phyloP scores from a whole-genome alignment of 1,140 invertebrate genomes.

The Drosophila kepulauana region DNA sequence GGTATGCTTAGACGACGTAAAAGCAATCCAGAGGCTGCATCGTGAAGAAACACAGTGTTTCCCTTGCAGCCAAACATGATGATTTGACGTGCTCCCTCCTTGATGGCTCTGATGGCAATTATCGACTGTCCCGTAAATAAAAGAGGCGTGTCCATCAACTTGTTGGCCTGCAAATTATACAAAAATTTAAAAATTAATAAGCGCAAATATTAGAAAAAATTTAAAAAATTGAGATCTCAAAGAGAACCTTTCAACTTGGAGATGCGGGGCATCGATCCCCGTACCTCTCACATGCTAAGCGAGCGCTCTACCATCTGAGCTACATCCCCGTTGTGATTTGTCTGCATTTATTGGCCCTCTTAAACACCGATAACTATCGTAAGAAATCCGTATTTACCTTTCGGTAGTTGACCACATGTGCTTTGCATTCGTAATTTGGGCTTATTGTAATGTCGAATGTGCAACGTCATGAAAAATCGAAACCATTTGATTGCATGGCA shows the following conservation, averaged over 20 bases:
- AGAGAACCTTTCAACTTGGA: constrained; percentile 60
- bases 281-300: constrained; percentile 94
- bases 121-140: constrained; percentile 85
- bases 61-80: constrained; percentile 89
- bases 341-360: constrained; percentile 34
- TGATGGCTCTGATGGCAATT: constrained; percentile 88
- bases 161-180: constrained; percentile 62
- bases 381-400: not conserved
- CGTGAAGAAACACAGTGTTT: constrained; percentile 88
- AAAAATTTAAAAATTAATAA: not conserved
- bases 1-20: constrained; percentile 87
- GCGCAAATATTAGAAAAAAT: not conserved
- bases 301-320: constrained; percentile 94
- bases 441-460: constrained; percentile 49
- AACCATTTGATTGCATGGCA: not conserved
- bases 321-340: constrained; percentile 85
- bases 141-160: constrained; percentile 50
- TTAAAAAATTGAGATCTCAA: not conserved
- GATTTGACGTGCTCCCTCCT: constrained; percentile 88
- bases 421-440: constrained; percentile 47
- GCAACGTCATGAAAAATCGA: constrained; percentile 53
- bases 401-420: not conserved
- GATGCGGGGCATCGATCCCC: constrained; percentile 92
- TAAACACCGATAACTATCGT: constrained; percentile 8
- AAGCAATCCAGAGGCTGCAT: constrained; percentile 88